Evolutionary conservation across 2,888 invertebrate genomes (phyloP), one percentile per base, ranked within the genome.

Genomic region (Acanthosoma haemorrhoidale): DNA sequence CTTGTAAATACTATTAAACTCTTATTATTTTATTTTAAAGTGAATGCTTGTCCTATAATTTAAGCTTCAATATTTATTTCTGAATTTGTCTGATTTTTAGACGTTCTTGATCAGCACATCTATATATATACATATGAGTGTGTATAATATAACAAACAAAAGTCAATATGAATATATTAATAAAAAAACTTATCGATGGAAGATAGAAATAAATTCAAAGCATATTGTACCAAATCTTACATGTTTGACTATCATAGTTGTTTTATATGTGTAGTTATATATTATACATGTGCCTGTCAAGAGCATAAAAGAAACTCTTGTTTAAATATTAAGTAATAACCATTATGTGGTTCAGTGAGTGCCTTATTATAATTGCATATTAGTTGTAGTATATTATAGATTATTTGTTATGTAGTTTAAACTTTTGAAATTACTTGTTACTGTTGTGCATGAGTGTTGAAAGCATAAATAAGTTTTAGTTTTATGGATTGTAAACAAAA

Each of bases 341-440:
- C 51, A 51, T 25, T 25, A n/a, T 51, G 25, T 51, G 51, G 51
- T 51, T 51, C 21, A 51, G 51, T 51, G 51, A 51, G 51, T 51
- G 51, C 51, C 51, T 51, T 51, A 51, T 51, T 25, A 51, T n/a
- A n/a, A n/a, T 51, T 51, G 51, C 51, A 51, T 51, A 51, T 51
- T 51, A 51, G 51, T 51, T 51, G 18, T 51, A 51, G 25, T 25
- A 1, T 51, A 25, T 5, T 51, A 25, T 21, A 51, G 25, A 25
- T 25, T 51, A 51, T 51, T 51, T 51, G 25, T 51, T 51, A 25
- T n/a, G n/a, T n/a, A n/a, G n/a, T n/a, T n/a, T n/a, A n/a, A n/a
- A n/a, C n/a, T n/a, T n/a, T n/a, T n/a, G n/a, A n/a, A n/a, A n/a
- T n/a, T n/a, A n/a, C n/a, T n/a, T n/a, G n/a, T n/a, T n/a, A n/a